Evolutionary conservation across 2,888 invertebrate species (phyloP), one percentile per base, ranked within the genome.

Genomic region (Cerceris rybyensis): DNA sequence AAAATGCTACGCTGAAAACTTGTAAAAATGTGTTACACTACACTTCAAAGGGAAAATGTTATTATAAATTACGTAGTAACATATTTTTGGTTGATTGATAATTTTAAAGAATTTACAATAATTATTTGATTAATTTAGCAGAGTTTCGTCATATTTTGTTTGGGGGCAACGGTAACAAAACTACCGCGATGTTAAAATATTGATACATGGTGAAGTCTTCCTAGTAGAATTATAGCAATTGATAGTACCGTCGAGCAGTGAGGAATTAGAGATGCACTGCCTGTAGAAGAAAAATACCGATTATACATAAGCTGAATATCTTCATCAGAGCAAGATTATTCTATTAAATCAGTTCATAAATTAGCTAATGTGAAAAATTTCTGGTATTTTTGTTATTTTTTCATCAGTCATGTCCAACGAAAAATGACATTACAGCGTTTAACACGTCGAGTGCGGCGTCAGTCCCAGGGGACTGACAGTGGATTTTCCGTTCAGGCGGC

Each of bases 261-360:
- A 14, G 69, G 57, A 46, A 80, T 43, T 63, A 76, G 57, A 16
- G 86, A 75, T 54, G 78, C 72, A 52, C 83, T 77, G 17, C 87
- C 87, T 87, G 78, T n/a, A 58, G 76, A 73, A 46, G 9, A 52
- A 63, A 74, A 70, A 58, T n/a, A n/a, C 14, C 0, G 0, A n/a
- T 52, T 7, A 52, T 1, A 1, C 1, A 52, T n/a, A 46, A 28
- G 1, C 28, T 28, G 28, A 2, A 28, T 2, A 28, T 28, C 28
- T 28, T 28, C 28, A 28, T 28, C 28, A 28, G 28, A 28, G 1
- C 28, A 28, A 28, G 28, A 28, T 28, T 28, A 28, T 28, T 28
- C 4, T 28, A 28, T 2, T 28, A 28, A 28, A 28, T 28, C 28
- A 28, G 28, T 28, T 28, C 28, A 28, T 28, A 2, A 28, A 4